These are phyloP conservation scores for Epizoanthus rinbou DNA, from an alignment of 92 coral and sea anemone genomes.

Conservation along the genomic window DNA sequence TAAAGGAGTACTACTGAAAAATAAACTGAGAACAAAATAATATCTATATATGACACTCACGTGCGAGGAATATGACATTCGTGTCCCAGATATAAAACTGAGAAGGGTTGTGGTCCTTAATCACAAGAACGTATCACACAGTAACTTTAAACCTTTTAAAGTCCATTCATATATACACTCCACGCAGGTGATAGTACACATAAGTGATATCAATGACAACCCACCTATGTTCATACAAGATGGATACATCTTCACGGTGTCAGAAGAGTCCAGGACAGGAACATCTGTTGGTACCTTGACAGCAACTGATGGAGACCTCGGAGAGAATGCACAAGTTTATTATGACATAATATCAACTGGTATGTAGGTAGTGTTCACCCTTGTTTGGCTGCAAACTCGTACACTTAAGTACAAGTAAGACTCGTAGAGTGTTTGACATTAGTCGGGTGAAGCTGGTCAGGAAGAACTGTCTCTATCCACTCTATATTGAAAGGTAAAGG, in stretches of 20 bases:
- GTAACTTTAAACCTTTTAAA: not conserved
- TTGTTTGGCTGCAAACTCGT: too few species aligned
- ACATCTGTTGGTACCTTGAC: constrained; percentile 9
- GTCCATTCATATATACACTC: not conserved
- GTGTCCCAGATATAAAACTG: too few species aligned
- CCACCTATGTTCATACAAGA: constrained; percentile 39
- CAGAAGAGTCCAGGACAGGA: not conserved
- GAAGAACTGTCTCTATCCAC: too few species aligned
- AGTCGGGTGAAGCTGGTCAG: too few species aligned
- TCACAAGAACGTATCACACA: not conserved
- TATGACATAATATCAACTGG: constrained; percentile 38
- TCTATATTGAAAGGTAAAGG: too few species aligned
- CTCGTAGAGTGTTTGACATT: too few species aligned
- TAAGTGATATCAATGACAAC: constrained; percentile 70
- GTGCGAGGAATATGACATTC: too few species aligned
- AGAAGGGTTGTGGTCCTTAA: not conserved
- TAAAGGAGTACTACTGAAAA: too few species aligned
- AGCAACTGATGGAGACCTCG: constrained; percentile 82
- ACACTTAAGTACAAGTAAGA: too few species aligned
- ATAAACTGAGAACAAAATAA: too few species aligned
- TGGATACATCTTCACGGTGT: constrained; percentile 2
- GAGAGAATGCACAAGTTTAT: constrained; percentile 56
- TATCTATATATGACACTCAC: too few species aligned
- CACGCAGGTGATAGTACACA: constrained; percentile 56
- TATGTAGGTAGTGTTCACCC: not conserved